Evolutionary conservation across 2,888 invertebrate genomes (phyloP).

Genomic region (Augochlorella aurata): DNA sequence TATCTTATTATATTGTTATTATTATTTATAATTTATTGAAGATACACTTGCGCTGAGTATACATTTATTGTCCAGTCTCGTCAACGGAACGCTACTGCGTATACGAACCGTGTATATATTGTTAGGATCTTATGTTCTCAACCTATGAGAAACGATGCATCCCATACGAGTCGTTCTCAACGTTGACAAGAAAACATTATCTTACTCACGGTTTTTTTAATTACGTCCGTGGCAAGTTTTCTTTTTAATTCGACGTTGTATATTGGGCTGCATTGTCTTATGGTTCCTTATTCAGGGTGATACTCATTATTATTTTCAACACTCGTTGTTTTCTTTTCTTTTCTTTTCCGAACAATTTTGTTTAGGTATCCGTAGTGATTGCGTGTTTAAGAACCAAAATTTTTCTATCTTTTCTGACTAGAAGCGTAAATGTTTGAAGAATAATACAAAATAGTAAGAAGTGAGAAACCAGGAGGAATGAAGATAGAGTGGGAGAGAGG

Average conservation of each 20-base stretch:
- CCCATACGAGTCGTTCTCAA: constrained; percentile 32
- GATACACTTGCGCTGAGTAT: constrained; percentile 31
- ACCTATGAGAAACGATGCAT: constrained; percentile 49
- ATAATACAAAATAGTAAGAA: too few species aligned
- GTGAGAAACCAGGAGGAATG: background rate
- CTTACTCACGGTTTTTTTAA: background rate
- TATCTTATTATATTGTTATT: constrained; percentile 48
- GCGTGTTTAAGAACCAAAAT: constrained; percentile 56
- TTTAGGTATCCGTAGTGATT: constrained; percentile 44
- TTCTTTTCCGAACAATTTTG: constrained; percentile 45
- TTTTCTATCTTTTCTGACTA: constrained; percentile 66
- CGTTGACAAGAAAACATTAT: background rate
- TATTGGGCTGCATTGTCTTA: constrained; percentile 49
- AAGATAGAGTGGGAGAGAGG: background rate
- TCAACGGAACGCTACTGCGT: constrained; percentile 27
- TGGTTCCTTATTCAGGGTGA: constrained; percentile 61
- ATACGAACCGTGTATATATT: constrained; percentile 57
- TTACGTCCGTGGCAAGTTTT: background rate
- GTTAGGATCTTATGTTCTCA: constrained; percentile 44
- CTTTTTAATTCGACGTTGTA: constrained; percentile 7
- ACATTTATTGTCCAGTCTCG: constrained; percentile 31
- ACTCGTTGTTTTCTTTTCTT: constrained; percentile 34
- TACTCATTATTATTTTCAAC: constrained; percentile 50
- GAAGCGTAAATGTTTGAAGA: background rate
- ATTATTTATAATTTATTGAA: constrained; percentile 69